phyloP scores from a whole-genome alignment of 2,888 invertebrate genomes.

The Andrena haemorrhoa region DNA sequence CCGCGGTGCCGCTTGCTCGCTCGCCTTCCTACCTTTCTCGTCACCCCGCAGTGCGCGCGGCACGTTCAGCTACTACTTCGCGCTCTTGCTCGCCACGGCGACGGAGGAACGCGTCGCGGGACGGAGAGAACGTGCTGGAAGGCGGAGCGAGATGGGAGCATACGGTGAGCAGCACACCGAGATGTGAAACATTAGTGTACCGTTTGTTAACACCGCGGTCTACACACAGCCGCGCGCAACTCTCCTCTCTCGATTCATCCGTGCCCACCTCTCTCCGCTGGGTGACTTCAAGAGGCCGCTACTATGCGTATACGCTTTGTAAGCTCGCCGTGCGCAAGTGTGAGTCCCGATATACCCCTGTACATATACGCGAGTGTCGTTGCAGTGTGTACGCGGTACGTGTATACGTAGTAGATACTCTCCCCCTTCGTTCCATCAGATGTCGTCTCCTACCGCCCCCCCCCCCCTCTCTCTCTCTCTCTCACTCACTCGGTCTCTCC shows the following conservation, averaged over 20 bases:
- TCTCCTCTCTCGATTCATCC: slow-evolving; percentile 19
- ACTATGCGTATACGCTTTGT: slow-evolving; percentile 65
- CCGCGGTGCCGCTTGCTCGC: slow-evolving; percentile 50
- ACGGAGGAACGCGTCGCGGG: slow-evolving; percentile 69
- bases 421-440: slow-evolving; percentile 28
- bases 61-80: slow-evolving; percentile 76
- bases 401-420: slow-evolving; percentile 34
- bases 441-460: not conserved
- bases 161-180: slow-evolving; percentile 76
- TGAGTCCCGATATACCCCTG: not conserved
- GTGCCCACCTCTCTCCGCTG: slow-evolving; percentile 35
- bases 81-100: slow-evolving; percentile 79
- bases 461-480: not conserved
- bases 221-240: slow-evolving; percentile 78
- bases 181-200: slow-evolving; percentile 84
- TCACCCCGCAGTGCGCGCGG: slow-evolving; percentile 72
- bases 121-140: slow-evolving; percentile 46
- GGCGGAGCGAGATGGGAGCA: slow-evolving; percentile 46
- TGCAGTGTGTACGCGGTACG: slow-evolving; percentile 38
- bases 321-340: slow-evolving; percentile 33
- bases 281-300: slow-evolving; percentile 64
- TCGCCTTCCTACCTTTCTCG: slow-evolving; percentile 70
- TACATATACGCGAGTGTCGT: slow-evolving; percentile 49
- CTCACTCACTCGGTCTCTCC: not conserved
- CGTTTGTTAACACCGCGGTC: slow-evolving; percentile 84